Evolutionary conservation across 2,888 invertebrate species (phyloP), one percentile per base, ranked within the genome.

Genomic region (Melanostoma scalare): DNA sequence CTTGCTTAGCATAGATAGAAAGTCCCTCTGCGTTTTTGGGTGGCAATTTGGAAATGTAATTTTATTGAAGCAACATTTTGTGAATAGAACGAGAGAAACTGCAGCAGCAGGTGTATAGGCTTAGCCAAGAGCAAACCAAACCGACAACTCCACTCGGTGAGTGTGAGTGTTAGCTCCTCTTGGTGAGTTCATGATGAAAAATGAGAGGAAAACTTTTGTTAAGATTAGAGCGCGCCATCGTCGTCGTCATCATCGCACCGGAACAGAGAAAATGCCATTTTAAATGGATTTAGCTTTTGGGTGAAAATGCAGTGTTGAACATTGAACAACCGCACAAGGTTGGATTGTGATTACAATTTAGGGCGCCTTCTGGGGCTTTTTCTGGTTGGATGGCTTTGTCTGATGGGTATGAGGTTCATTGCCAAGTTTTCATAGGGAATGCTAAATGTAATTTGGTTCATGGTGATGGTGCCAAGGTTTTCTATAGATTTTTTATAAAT

Each of bases 21-120:
- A 20, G 20, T 20, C 4, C 20, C 9, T 36, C 20, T 4, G 5
- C n/a, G 10, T 58, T 78, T 58, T 48, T 58, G 65, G 67, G 46
- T 78, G 78, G 73, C 73, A 78, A 78, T 78, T 67, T 73, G 30
- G 40, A 78, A 78, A 78, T 67, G 65, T 78, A 78, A 78, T 78
- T 78, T 73, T 42, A 63, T 55, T 67, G 60, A 67, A 48, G 58
- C 65, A 73, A 69, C 52, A 73, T 75, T 77, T 20, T 20, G 20
- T 73, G 40, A 46, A 67, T 44, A 20, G 42, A 50, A 10, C 31
- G 30, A 73, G 10, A 35, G 36, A 35, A 6, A 56, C 53, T 53
- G 73, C 73, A 67, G 78, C 65, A 53, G 40, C 63, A 50, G 20
- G 4, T 30, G 33, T 65, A 36, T 50, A 72, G 56, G 42, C 63